Conservation (phyloP, 2,113 vertebrate genomes). For the Microtus oregoni region DNA sequence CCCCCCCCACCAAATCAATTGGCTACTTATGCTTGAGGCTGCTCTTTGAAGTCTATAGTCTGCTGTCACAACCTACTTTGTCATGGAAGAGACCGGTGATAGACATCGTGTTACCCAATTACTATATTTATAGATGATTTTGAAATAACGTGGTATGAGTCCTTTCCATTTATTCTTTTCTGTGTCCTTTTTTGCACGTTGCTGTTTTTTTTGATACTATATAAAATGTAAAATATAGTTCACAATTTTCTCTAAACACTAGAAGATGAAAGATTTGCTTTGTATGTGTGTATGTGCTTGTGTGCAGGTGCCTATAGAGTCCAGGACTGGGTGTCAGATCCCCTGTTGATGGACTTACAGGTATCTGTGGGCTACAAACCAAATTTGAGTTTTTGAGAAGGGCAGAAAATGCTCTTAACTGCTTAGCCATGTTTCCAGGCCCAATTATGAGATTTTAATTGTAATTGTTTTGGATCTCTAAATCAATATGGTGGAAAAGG, state of each 20-base stretch:
- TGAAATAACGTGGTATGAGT: not conserved
- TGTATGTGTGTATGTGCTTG: not conserved
- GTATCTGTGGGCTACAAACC: not conserved
- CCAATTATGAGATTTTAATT: not conserved
- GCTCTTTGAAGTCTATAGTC: not conserved
- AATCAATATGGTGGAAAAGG: not conserved
- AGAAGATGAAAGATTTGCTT: not conserved
- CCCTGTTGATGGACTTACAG: not conserved
- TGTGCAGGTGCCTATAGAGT: not conserved
- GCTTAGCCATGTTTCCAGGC: not conserved
- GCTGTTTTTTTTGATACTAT: not conserved
- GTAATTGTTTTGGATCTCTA: not conserved
- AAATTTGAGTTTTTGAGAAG: too few relatives aligned
- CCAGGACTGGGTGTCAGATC: not conserved
- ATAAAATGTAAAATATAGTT: constrained; percentile 18
- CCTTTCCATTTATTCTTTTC: not conserved
- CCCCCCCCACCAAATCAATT: not conserved
- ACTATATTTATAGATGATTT: constrained; percentile 39
- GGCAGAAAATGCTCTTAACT: not conserved
- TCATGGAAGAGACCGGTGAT: not conserved
- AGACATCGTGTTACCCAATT: not conserved
- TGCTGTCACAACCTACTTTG: not conserved
- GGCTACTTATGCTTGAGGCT: not conserved
- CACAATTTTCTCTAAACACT: constrained; percentile 32
- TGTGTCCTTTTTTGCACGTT: not conserved